Base-by-base conservation (phyloP, 2,888 invertebrate genomes). In the Rhingia rostrata region DNA sequence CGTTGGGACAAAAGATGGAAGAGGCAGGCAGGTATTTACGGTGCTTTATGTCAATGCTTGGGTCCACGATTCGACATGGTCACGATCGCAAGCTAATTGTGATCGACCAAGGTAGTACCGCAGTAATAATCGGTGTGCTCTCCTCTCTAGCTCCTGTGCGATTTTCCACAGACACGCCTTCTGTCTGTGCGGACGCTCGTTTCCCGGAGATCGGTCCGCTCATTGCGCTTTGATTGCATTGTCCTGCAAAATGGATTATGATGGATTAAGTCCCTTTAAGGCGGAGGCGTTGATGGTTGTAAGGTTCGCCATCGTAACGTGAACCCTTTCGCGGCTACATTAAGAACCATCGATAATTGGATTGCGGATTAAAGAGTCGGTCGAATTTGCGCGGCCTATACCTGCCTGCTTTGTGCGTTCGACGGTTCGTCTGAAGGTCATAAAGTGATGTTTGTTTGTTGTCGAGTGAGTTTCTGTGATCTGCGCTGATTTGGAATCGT, bases 341-440 rank as follows among this genome's bases (percentile, higher is more conserved):
- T 83, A 74, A 83, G 67, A 69, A 79, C 83, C 83, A 32, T 83
- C 35, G 53, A 83, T 83, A 83, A 83, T 79, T 79, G 78, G 83
- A 83, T 83, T 83, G 63, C 32, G 45, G 58, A 78, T 49, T 73
- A 54, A 37, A 41, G 22, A 6, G n/a, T n/a, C 22, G 5, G 10
- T 6, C 51, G 7, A 60, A 49, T 61, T 39, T 82, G 43, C 0
- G 61, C 10, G 10, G 22, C 3, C 12, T 14, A 14, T 14, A 33
- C 6, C 1, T 72, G 35, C 61, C 35, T 37, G 4, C 0, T 33
- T 35, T 61, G 60, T 39, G n/a, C 7, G 37, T 10, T 45, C 1
- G 35, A 41, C 35, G 33, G 43, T 12, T 67, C 41, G 6, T 54
- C 14, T 22, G 51, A 12, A 69, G 47, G 37, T 22, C 58, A 22